These are phyloP conservation scores for Drosophila testacea DNA, from an alignment of 2,888 invertebrate species.

Conservation along the genomic window DNA sequence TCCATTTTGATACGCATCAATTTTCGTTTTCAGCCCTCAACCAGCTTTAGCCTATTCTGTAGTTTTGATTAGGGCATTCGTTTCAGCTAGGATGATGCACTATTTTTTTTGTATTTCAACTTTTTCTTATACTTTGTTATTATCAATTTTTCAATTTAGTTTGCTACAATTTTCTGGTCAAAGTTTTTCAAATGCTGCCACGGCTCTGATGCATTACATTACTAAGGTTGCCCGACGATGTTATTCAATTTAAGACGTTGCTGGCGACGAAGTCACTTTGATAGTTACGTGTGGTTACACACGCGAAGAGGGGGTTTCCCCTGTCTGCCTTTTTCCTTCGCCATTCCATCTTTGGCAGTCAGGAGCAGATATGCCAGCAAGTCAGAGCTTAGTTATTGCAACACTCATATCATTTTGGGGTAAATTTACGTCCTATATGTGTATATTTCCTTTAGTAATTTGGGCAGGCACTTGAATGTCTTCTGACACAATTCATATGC, in stretches of 20 bases:
- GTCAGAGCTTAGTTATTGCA: constrained; percentile 62
- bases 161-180: constrained; percentile 61
- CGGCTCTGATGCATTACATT: constrained; percentile 50
- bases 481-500: constrained; percentile 35
- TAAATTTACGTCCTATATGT: constrained; percentile 6
- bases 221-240: constrained; percentile 54
- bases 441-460: constrained; percentile 51
- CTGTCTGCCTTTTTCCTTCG: too few species aligned
- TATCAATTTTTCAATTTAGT: constrained; percentile 62
- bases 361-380: constrained; percentile 31
- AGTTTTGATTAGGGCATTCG: constrained; percentile 44
- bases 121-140: constrained; percentile 10
- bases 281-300: constrained; percentile 68
- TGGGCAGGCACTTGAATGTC: constrained; percentile 54
- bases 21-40: constrained; percentile 29
- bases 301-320: constrained; percentile 48
- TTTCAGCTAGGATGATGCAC: not conserved
- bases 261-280: constrained; percentile 61
- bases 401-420: constrained; percentile 50
- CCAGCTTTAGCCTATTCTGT: constrained; percentile 24
- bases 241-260: constrained; percentile 68
- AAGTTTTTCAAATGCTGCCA: constrained; percentile 28
- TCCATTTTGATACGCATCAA: constrained; percentile 35
- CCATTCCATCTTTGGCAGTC: not conserved
- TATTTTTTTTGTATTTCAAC: constrained; percentile 1